Base-by-base conservation (phyloP, 2,113 vertebrate genomes). In the Myotis davidii region DNA sequence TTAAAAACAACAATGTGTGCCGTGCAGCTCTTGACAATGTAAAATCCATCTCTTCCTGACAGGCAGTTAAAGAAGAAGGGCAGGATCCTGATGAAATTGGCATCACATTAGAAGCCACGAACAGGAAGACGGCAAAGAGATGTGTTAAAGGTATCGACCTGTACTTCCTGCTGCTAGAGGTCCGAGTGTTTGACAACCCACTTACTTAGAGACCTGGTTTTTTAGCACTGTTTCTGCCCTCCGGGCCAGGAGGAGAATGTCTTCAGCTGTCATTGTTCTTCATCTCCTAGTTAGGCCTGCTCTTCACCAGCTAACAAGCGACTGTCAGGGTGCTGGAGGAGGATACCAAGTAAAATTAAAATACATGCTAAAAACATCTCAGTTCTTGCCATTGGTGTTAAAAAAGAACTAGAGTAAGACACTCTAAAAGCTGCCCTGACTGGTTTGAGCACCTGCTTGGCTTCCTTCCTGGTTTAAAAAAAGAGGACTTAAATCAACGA, bases 21-120 rank as follows among this genome's bases (percentile, higher is more conserved):
- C 8, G 4, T 5, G 12, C 17, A 9, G 13, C 42, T 81, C 17
- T 48, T 23, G 34, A 42, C 42, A 8, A 39, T 18, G 32, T 92
- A 37, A 84, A 72, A 16, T 70, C 0, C 84, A n/a, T 94, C 85
- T 91, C 4, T 13, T 14, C 7, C 32, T 64, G 0, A 59, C 82
- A 99, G 99, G 99, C 99, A 0, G 98, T 99, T 89, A 99, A 99
- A 91, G 99, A 99, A 27, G 99, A 99, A 96, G 99, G 99, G 9
- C 99, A 99, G 2, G 99, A 99, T 97, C 99, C 99, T 17, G 99
- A 99, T 86, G 99, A 99, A 95, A 98, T 99, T 27, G 94, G 98
- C 4, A 42, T 99, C 37, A 61, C 95, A 14, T 96, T 98, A 1
- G 99, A 99, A 54, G 96, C 97, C 32, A 37, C 96, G 0, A 97